Conservation (phyloP, 2,113 vertebrate genomes). For the Pantherophis guttatus region DNA sequence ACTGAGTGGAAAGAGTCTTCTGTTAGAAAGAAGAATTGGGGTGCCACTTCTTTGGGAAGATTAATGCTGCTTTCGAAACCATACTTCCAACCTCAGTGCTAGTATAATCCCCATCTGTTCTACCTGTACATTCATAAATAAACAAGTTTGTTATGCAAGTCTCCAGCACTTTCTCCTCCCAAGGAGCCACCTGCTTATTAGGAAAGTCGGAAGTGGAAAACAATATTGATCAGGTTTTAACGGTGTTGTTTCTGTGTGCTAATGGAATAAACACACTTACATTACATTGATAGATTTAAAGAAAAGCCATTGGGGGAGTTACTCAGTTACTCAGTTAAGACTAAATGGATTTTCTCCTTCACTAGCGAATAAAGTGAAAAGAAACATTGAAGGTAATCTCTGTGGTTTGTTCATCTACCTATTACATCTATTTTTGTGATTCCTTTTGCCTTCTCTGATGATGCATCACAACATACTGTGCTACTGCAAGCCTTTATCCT, state of each 20-base stretch:
- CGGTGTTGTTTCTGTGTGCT: not conserved
- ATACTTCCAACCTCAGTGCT: not conserved
- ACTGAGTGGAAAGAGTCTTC: not conserved
- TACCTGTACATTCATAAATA: constrained; percentile 2
- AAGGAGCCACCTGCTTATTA: not conserved
- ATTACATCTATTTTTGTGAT: not conserved
- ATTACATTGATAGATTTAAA: not conserved
- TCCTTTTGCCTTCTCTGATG: not conserved
- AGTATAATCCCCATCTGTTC: not conserved
- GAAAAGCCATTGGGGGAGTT: not conserved
- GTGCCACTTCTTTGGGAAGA: not conserved
- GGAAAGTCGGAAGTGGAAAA: not conserved
- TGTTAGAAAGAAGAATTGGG: not conserved
- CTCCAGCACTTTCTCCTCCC: not conserved
- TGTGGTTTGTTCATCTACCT: not conserved
- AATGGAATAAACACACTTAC: not conserved
- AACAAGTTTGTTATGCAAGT: not conserved
- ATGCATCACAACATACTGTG: not conserved
- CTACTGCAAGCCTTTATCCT: not conserved
- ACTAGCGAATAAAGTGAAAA: not conserved
- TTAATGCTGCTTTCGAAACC: not conserved
- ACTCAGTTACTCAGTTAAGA: not conserved
- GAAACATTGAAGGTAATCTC: not conserved
- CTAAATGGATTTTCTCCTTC: not conserved
- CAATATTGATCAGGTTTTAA: not conserved